These are phyloP conservation scores for Drosophila pachea DNA, from an alignment of 1,140 invertebrate genomes.

Conservation along the genomic window DNA sequence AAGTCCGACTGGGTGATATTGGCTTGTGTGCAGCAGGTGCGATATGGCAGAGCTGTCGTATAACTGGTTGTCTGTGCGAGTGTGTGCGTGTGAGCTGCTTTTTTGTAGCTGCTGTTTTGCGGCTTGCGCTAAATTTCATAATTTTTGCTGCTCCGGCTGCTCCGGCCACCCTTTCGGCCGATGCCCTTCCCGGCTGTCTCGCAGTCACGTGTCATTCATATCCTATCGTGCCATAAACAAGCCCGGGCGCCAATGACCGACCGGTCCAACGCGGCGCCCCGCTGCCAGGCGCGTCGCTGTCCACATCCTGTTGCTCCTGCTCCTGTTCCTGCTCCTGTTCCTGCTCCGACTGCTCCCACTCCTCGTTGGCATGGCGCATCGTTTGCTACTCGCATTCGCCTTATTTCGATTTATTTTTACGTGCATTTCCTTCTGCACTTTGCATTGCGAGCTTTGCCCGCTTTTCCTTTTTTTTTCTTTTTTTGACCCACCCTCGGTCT, in stretches of 20 bases:
- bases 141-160: constrained; percentile 42
- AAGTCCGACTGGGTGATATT: constrained; percentile 1
- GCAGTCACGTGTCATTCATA: constrained; percentile 72
- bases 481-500: constrained; percentile 39
- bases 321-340: neutral
- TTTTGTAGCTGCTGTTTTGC: constrained; percentile 50
- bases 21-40: constrained; percentile 62
- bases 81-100: constrained; percentile 6
- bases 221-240: constrained; percentile 69
- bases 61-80: constrained; percentile 25
- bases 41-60: constrained; percentile 66
- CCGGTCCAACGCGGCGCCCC: constrained; percentile 5
- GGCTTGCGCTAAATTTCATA: constrained; percentile 76
- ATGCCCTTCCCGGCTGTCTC: constrained; percentile 36
- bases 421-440: constrained; percentile 54
- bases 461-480: constrained; percentile 1
- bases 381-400: constrained; percentile 59
- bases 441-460: constrained; percentile 45
- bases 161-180: neutral
- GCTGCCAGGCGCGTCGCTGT: neutral
- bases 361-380: constrained; percentile 59
- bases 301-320: neutral
- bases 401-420: constrained; percentile 76
- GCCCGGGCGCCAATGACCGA: constrained; percentile 32
- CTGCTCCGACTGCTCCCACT: neutral